Conservation (phyloP, 2,888 invertebrate genomes). For the Dugesia japonica region DNA sequence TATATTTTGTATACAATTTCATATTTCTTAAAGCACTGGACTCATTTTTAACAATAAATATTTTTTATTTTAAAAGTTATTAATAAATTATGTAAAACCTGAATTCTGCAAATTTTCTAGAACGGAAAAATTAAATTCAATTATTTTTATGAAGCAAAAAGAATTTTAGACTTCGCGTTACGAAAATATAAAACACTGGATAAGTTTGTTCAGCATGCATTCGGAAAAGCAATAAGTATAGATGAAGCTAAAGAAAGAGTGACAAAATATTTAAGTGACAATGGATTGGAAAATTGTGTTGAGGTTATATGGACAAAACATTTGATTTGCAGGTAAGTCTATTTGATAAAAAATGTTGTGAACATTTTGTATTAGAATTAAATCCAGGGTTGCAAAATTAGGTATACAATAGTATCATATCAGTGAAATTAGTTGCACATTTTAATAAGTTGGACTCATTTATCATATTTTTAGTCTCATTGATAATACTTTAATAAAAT, state of each 20-base stretch:
- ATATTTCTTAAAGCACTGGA: neutral
- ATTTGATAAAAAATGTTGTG: no score
- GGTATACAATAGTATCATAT: no score
- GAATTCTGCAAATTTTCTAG: conserved; percentile 21
- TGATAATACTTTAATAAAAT: no score
- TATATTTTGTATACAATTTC: neutral
- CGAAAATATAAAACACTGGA: conserved; percentile 41
- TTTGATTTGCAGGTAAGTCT: conserved; percentile 42
- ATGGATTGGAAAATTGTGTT: conserved; percentile 42
- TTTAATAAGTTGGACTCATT: no score
- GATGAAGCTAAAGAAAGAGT: conserved; percentile 41
- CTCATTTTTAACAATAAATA: no score
- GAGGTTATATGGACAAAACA: conserved; percentile 42
- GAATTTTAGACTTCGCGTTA: conserved; percentile 40
- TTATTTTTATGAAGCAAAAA: conserved; percentile 40
- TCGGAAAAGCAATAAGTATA: conserved; percentile 39
- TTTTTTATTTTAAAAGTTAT: no score
- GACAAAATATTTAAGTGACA: conserved; percentile 41
- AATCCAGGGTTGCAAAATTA: no score
- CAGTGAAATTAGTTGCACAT: no score
- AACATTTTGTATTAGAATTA: no score
- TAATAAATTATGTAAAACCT: neutral
- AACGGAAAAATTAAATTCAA: conserved; percentile 41
- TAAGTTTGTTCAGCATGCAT: conserved; percentile 39
- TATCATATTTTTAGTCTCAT: no score